phyloP scores from a whole-genome alignment of 2,113 vertebrate genomes.

The Chaetorhynchus papuensis region DNA sequence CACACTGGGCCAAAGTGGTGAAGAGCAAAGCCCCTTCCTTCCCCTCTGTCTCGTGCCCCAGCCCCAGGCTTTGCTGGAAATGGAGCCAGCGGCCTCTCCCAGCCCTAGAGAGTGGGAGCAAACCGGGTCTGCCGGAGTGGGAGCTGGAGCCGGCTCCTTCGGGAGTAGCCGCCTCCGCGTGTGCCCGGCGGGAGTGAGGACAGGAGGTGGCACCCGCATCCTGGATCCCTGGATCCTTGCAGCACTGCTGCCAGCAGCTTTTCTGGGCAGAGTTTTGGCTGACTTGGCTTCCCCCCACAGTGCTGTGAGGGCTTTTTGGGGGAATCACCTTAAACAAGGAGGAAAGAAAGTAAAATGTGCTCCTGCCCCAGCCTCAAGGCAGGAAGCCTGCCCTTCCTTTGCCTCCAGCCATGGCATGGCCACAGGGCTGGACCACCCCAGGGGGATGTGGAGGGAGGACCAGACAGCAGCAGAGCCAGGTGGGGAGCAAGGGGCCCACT shows the following conservation, averaged over 20 bases:
- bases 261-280: neutral
- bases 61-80: neutral
- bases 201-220: neutral
- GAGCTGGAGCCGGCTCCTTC: neutral
- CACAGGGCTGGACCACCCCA: accelerated
- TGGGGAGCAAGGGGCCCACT: accelerated
- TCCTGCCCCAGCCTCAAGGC: neutral
- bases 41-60: accelerated
- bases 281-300: accelerated
- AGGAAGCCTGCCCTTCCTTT: neutral
- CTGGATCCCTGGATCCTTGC: neutral
- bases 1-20: slow-evolving; percentile 90
- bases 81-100: neutral
- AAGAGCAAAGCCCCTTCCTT: slow-evolving; percentile 9
- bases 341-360: accelerated
- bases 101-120: neutral
- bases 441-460: neutral
- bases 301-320: neutral
- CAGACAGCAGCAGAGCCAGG: neutral
- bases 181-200: neutral
- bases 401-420: neutral
- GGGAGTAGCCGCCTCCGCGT: accelerated
- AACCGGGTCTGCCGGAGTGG: neutral
- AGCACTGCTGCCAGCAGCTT: neutral
- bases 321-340: neutral